Conservation (phyloP, 2,888 invertebrate species). For the Heliconius cydno region DNA sequence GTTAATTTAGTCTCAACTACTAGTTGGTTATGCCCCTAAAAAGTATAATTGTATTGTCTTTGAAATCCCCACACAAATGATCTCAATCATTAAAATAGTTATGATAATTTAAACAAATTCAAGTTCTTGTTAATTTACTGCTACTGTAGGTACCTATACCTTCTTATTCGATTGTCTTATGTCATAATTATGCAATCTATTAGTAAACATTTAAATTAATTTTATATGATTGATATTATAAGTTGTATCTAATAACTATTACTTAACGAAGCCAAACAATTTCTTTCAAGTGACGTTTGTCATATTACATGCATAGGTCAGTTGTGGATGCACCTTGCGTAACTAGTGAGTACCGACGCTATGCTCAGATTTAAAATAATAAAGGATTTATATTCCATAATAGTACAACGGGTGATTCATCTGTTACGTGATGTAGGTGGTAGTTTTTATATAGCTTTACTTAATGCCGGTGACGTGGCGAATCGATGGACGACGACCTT, state of each 20-base stretch:
- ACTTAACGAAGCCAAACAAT: slow-evolving; percentile 11
- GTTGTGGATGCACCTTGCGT: slow-evolving; percentile 9
- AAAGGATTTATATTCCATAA: slow-evolving; percentile 24
- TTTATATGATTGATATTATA: background rate
- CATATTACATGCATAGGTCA: slow-evolving; percentile 10
- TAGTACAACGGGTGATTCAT: slow-evolving; percentile 30
- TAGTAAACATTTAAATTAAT: background rate
- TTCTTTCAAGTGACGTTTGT: slow-evolving; percentile 9
- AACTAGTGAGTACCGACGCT: background rate
- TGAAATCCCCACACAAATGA: slow-evolving; percentile 8
- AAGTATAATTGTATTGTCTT: slow-evolving; percentile 30
- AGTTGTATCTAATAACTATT: background rate
- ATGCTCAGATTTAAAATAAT: slow-evolving; percentile 8
- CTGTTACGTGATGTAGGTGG: slow-evolving; percentile 32
- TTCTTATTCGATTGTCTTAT: background rate
- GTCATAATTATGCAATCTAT: background rate
- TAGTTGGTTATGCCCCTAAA: slow-evolving; percentile 20
- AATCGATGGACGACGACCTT: slow-evolving; percentile 46
- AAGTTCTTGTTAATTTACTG: background rate
- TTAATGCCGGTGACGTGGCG: slow-evolving; percentile 41
- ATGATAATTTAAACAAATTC: background rate
- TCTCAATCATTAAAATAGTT: slow-evolving; percentile 5
- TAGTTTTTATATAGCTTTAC: slow-evolving; percentile 29
- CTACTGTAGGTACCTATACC: background rate
- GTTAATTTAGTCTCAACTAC: slow-evolving; percentile 24